These are phyloP conservation scores for Neogobius melanostomus DNA, from an alignment of 2,113 vertebrate species.

Conservation along the genomic window DNA sequence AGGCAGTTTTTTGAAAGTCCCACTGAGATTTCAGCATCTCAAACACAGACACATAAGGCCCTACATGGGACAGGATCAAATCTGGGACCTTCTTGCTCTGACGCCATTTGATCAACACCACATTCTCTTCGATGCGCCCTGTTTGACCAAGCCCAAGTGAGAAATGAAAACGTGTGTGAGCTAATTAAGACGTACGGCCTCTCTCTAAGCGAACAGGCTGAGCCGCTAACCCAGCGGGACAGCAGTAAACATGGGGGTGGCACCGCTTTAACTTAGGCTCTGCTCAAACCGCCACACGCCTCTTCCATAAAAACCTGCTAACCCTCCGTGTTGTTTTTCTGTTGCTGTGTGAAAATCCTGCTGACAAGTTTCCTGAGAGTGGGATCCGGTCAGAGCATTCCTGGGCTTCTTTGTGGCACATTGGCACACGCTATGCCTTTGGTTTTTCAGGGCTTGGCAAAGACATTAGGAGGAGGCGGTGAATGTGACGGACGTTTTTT, in stretches of 20 bases:
- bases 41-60: no score
- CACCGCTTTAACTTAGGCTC: constrained; percentile 13
- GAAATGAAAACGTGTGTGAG: not conserved
- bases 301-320: not conserved
- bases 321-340: constrained; percentile 13
- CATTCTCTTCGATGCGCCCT: no score
- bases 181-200: not conserved
- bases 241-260: constrained; percentile 12
- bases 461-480: constrained; percentile 25
- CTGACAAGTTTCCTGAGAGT: constrained; percentile 43
- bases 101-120: no score
- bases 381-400: constrained; percentile 51
- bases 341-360: constrained; percentile 16
- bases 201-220: not conserved
- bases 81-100: no score
- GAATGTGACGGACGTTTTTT: not conserved
- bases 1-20: no score
- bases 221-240: constrained; percentile 11
- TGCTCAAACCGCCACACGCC: constrained; percentile 12
- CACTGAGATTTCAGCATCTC: no score
- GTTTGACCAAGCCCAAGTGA: not conserved
- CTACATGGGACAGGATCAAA: no score
- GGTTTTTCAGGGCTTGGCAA: not conserved
- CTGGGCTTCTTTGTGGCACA: constrained; percentile 55
- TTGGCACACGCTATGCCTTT: constrained; percentile 22